phyloP scores from a whole-genome alignment of 1,140 invertebrate genomes.

The Lethrus apterus region DNA sequence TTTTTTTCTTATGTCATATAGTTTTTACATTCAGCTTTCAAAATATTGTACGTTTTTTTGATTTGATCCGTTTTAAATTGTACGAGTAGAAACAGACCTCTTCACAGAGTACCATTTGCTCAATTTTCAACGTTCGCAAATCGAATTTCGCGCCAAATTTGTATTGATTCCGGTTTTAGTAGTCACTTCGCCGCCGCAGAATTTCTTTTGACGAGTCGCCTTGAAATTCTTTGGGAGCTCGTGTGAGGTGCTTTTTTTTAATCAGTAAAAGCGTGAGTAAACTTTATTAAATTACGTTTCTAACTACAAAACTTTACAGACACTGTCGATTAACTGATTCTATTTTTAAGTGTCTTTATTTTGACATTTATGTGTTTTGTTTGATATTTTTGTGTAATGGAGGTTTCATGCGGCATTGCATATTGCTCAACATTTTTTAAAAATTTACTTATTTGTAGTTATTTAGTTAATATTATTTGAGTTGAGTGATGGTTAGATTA shows the following conservation, averaged over 20 bases:
- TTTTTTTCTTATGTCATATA: slow-evolving; percentile 15
- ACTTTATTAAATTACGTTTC: slow-evolving; percentile 5
- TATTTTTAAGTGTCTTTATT: neutral
- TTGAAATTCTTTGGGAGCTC: slow-evolving; percentile 30
- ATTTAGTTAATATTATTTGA: slow-evolving; percentile 7
- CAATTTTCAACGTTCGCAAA: slow-evolving; percentile 4
- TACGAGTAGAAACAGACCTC: slow-evolving; percentile 2
- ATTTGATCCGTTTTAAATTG: slow-evolving; percentile 12
- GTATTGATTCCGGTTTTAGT: slow-evolving; percentile 25
- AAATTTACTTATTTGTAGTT: too few species aligned
- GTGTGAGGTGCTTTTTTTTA: slow-evolving; percentile 35
- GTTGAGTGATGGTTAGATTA: neutral
- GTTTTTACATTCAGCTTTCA: slow-evolving; percentile 15
- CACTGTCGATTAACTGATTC: neutral
- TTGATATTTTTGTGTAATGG: slow-evolving; percentile 17
- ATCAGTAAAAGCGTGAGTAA: slow-evolving; percentile 36
- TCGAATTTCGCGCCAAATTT: slow-evolving; percentile 14
- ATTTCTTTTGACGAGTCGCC: slow-evolving; percentile 24
- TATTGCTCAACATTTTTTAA: slow-evolving; percentile 21
- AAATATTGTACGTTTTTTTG: slow-evolving; percentile 11
- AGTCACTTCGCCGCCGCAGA: slow-evolving; percentile 21
- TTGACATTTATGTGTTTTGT: slow-evolving; percentile 1
- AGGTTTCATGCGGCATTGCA: slow-evolving; percentile 13
- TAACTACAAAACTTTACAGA: neutral
- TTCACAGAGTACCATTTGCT: neutral